Conservation (phyloP, 2,888 invertebrate species). For the Apodemia duryi region DNA sequence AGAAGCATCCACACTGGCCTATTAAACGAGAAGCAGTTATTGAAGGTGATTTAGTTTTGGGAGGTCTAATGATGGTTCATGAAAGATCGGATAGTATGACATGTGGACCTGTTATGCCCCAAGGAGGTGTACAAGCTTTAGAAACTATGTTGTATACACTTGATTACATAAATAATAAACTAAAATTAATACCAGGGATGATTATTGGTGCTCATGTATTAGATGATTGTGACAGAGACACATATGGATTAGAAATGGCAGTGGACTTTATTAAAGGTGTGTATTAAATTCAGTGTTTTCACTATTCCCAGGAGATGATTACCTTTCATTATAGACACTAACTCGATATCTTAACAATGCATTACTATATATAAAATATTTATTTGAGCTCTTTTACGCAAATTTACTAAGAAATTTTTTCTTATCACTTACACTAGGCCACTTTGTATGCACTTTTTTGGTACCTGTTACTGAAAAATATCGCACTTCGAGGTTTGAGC, state of each 20-base stretch:
- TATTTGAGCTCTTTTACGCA: no score
- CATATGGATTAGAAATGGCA: constrained; percentile 94
- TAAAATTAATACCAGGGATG: constrained; percentile 84
- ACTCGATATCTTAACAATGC: no score
- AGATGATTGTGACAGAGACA: constrained; percentile 95
- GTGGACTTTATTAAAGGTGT: constrained; percentile 95
- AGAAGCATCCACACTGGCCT: constrained; percentile 1
- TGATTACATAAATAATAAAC: constrained; percentile 83
- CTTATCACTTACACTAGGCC: no score
- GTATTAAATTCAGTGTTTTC: background rate
- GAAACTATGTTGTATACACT: constrained; percentile 94
- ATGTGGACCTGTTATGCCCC: constrained; percentile 94
- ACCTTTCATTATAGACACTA: no score
- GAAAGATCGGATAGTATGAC: constrained; percentile 6
- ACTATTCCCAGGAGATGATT: no score
- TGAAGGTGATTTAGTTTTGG: background rate
- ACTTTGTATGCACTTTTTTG: no score
- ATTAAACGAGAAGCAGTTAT: background rate
- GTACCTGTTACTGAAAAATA: no score
- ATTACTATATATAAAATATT: no score
- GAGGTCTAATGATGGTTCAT: constrained; percentile 8
- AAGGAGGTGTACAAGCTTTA: constrained; percentile 90
- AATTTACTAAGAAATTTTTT: no score
- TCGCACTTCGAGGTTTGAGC: no score
- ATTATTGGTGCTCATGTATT: constrained; percentile 90